Conservation (phyloP, 2,113 vertebrate genomes). For the Nothocercus nigrocapillus region DNA sequence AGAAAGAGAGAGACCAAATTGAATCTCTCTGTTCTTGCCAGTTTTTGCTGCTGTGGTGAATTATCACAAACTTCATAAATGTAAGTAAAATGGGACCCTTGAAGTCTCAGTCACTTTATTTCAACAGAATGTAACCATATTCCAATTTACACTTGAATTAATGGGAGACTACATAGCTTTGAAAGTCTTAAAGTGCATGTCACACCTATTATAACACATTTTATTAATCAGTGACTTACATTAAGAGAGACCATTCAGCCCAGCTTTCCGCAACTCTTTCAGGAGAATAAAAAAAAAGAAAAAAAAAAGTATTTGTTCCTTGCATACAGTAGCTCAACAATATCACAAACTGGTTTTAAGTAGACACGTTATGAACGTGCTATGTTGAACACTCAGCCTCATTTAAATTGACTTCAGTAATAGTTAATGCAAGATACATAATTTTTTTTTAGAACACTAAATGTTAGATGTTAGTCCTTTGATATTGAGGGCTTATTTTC, state of each 20-base stretch:
- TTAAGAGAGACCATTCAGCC: slow-evolving; percentile 31
- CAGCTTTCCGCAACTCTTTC: slow-evolving; percentile 35
- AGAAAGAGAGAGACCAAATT: slow-evolving; percentile 31
- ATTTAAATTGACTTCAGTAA: slow-evolving; percentile 8
- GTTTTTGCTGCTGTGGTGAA: slow-evolving; percentile 41
- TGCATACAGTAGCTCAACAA: neutral
- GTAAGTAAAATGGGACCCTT: slow-evolving; percentile 46
- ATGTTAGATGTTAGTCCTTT: neutral
- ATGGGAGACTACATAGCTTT: slow-evolving; percentile 48
- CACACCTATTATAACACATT: slow-evolving; percentile 58
- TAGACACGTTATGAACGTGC: neutral
- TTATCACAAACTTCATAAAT: slow-evolving; percentile 49
- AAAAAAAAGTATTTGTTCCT: neutral
- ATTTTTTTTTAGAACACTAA: neutral
- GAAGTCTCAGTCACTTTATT: slow-evolving; percentile 62
- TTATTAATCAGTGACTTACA: slow-evolving; percentile 61
- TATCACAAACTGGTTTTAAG: neutral
- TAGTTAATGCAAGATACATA: neutral
- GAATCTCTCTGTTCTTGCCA: slow-evolving; percentile 60
- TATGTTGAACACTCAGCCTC: neutral
- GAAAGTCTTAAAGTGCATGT: slow-evolving; percentile 62
- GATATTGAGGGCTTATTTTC: slow-evolving; percentile 5
- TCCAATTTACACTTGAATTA: slow-evolving; percentile 59
- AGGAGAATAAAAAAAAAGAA: neutral
- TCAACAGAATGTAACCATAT: slow-evolving; percentile 58